A percentile compares a stretch with the other conserved stretches of the same genome.
Conservation (phyloP, 2,113 vertebrate species). For the Sebastes schlegelii region DNA sequence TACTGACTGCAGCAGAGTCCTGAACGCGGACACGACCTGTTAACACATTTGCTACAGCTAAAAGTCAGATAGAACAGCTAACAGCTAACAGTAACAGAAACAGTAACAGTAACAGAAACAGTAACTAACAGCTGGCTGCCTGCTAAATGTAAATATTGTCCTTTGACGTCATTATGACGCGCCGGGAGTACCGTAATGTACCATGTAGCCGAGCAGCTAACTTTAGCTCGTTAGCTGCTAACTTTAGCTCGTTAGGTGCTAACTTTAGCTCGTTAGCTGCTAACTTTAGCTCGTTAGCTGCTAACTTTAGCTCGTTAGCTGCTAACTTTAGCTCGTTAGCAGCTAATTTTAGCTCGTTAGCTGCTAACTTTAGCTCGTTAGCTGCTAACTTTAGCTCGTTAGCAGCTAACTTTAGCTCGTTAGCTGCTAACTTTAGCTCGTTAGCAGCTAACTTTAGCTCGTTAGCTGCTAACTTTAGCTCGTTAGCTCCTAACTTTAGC, state of each 20-base stretch:
- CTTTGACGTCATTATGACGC: constrained; percentile 25
- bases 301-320: background rate
- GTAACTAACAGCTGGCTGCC: too few relatives aligned
- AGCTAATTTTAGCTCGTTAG: background rate
- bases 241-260: background rate
- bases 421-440: too few relatives aligned
- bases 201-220: background rate
- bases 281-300: background rate
- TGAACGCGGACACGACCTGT: background rate
- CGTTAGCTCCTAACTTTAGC: too few relatives aligned
- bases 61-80: background rate
- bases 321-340: background rate
- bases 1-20: background rate
- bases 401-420: background rate
- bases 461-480: too few relatives aligned
- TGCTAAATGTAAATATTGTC: background rate
- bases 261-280: background rate
- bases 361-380: background rate
- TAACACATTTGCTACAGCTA: background rate
- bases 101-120: too few relatives aligned
- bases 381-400: too few relatives aligned
- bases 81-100: background rate
- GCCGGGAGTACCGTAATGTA: constrained; percentile 1
- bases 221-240: background rate
- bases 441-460: background rate